Conservation (phyloP, 1,140 invertebrate species). For the Hirudo medicinalis region DNA sequence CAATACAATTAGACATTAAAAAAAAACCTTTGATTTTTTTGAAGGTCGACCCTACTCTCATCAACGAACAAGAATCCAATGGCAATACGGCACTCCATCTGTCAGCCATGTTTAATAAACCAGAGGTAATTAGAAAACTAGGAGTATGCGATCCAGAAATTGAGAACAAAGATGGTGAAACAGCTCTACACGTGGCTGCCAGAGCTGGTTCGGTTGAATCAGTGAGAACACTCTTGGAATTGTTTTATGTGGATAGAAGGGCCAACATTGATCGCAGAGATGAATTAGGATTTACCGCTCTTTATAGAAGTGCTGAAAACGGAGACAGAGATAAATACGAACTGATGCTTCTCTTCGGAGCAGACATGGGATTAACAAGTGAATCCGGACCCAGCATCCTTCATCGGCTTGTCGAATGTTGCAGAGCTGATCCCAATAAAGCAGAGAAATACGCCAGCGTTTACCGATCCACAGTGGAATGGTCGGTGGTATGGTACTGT, state of each 20-base stretch:
- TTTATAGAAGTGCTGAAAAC: constrained; percentile 10
- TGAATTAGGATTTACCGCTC: constrained; percentile 10
- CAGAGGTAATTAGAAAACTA: constrained; percentile 33
- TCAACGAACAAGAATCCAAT: constrained; percentile 30
- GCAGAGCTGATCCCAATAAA: neutral
- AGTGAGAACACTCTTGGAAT: constrained; percentile 27
- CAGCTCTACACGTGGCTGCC: constrained; percentile 31
- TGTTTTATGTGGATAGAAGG: constrained; percentile 1
- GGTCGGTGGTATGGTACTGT: constrained; percentile 19
- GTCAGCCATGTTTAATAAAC: constrained; percentile 31
- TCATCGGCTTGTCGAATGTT: constrained; percentile 14
- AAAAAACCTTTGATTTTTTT: neutral
- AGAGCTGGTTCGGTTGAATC: constrained; percentile 27
- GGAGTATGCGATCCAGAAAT: constrained; percentile 19
- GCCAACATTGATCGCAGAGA: constrained; percentile 15
- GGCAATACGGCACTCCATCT: constrained; percentile 34
- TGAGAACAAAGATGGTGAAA: constrained; percentile 31
- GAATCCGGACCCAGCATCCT: constrained; percentile 10
- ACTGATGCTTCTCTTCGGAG: constrained; percentile 12
- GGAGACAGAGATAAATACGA: constrained; percentile 9
- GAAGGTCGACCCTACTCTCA: constrained; percentile 19
- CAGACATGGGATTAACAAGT: constrained; percentile 12
- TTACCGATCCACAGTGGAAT: constrained; percentile 11
- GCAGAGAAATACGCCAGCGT: constrained; percentile 15
- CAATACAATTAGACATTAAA: neutral